Conservation (phyloP, 2,888 invertebrate species). For the Dynastes grantii region DNA sequence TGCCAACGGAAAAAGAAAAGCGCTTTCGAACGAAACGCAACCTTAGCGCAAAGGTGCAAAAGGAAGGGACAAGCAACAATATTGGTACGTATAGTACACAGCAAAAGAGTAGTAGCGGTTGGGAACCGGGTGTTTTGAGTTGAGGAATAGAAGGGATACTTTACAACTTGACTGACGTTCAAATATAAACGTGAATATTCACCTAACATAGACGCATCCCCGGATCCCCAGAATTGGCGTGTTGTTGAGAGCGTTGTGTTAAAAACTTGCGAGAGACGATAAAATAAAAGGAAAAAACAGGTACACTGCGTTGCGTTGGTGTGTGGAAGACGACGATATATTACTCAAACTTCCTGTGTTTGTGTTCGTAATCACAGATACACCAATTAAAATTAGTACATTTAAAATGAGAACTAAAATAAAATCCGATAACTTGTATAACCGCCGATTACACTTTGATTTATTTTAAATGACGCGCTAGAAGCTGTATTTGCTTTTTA, state of each 20-base stretch:
- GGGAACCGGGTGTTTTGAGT: slow-evolving; percentile 29
- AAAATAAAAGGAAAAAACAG: neutral
- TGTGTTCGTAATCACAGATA: slow-evolving; percentile 21
- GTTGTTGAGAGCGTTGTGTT: slow-evolving; percentile 17
- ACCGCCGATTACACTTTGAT: neutral
- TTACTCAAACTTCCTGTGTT: slow-evolving; percentile 24
- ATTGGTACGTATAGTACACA: neutral
- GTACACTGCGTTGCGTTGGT: slow-evolving; percentile 19
- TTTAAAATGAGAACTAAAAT: neutral
- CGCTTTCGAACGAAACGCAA: slow-evolving; percentile 19
- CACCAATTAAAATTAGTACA: slow-evolving; percentile 2
- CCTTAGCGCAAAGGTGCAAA: slow-evolving; percentile 15
- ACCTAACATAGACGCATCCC: slow-evolving; percentile 41
- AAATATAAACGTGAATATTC: slow-evolving; percentile 45
- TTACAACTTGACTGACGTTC: slow-evolving; percentile 37
- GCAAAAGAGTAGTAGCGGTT: slow-evolving; percentile 7
- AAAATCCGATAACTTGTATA: neutral
- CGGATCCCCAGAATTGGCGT: slow-evolving; percentile 15
- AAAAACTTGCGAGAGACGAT: neutral
- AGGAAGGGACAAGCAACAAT: slow-evolving; percentile 5
- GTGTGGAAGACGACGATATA: neutral
- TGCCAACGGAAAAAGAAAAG: slow-evolving; percentile 26
- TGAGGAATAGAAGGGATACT: slow-evolving; percentile 34
- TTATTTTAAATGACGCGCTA: slow-evolving; percentile 12
- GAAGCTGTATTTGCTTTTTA: slow-evolving; percentile 11